A percentile compares a stretch with the other conserved stretches of the same genome.
Conservation (phyloP, 2,797 vertebrate species). For the Emydoidea blandingii region DNA sequence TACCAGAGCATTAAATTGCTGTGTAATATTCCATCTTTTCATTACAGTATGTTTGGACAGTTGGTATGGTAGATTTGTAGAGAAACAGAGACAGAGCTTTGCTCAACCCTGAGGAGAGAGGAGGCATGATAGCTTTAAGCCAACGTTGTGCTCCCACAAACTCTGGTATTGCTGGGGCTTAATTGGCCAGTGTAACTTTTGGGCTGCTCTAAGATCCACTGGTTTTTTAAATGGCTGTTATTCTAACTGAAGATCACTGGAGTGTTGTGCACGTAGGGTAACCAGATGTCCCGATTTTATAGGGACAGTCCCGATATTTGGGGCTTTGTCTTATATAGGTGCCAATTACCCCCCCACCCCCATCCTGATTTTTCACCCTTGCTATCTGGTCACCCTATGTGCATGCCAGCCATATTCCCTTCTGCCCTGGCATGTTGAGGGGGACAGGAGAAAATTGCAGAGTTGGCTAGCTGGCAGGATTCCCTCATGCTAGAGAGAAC, state of each 20-base stretch:
- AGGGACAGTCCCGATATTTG: no score
- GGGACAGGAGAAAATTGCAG: not conserved
- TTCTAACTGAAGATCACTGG: not conserved
- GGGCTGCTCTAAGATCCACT: not conserved
- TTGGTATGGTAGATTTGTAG: not conserved
- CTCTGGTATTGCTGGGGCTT: not conserved
- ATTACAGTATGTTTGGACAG: not conserved
- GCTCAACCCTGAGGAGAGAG: not conserved
- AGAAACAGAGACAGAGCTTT: not conserved
- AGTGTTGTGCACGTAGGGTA: not conserved
- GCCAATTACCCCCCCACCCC: no score
- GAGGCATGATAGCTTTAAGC: not conserved
- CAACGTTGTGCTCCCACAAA: not conserved
- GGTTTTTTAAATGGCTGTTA: not conserved
- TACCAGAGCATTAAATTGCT: not conserved
- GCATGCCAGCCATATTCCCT: not conserved
- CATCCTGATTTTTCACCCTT: no score
- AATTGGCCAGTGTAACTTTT: fast-evolving
- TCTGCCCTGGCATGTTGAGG: not conserved
- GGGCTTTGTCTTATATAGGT: no score
- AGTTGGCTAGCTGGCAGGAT: not conserved
- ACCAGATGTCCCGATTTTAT: no score
- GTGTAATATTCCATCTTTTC: not conserved
- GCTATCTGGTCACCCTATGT: no score
- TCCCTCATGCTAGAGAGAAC: not conserved